A percentile compares a stretch with the other conserved stretches of the same genome.
Evolutionary conservation across 2,888 invertebrate species (phyloP).

Genomic region (Peribatodes rhomboidaria): DNA sequence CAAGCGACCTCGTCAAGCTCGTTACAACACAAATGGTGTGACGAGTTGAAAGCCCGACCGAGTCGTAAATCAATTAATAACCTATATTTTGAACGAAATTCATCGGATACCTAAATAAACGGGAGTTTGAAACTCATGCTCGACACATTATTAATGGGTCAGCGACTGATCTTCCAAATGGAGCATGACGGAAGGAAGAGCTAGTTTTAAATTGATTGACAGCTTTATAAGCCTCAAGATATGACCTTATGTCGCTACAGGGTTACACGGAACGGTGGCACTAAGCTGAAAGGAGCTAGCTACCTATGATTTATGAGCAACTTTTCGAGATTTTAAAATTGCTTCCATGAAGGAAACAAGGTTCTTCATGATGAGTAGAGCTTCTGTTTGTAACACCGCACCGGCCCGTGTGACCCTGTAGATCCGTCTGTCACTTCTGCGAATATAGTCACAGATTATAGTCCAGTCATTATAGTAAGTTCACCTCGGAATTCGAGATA

Average conservation of each 20-base stretch:
- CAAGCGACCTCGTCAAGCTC: conserved; percentile 35
- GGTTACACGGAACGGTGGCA: neutral
- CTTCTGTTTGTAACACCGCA: too few relatives aligned
- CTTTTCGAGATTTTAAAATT: too few relatives aligned
- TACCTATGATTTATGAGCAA: too few relatives aligned
- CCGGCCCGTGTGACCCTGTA: too few relatives aligned
- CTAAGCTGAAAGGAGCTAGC: neutral
- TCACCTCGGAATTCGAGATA: too few relatives aligned
- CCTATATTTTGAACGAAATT: conserved; percentile 51
- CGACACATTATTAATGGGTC: conserved; percentile 60
- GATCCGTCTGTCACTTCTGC: conserved; percentile 12
- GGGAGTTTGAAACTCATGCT: conserved; percentile 45
- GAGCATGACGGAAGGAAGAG: conserved; percentile 67
- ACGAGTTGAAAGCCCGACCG: conserved; percentile 46
- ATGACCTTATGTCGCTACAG: conserved; percentile 23
- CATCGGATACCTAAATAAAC: conserved; percentile 44
- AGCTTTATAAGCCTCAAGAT: conserved; percentile 51
- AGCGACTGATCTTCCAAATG: conserved; percentile 57
- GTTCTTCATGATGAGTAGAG: too few relatives aligned
- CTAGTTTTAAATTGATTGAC: conserved; percentile 55
- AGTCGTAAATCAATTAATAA: conserved; percentile 61
- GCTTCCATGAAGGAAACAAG: too few relatives aligned
- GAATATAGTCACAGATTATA: too few relatives aligned
- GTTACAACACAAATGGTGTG: conserved; percentile 36
- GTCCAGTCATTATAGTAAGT: too few relatives aligned